phyloP scores from a whole-genome alignment of 2,113 vertebrate species.

The Clarias macrocephalus region DNA sequence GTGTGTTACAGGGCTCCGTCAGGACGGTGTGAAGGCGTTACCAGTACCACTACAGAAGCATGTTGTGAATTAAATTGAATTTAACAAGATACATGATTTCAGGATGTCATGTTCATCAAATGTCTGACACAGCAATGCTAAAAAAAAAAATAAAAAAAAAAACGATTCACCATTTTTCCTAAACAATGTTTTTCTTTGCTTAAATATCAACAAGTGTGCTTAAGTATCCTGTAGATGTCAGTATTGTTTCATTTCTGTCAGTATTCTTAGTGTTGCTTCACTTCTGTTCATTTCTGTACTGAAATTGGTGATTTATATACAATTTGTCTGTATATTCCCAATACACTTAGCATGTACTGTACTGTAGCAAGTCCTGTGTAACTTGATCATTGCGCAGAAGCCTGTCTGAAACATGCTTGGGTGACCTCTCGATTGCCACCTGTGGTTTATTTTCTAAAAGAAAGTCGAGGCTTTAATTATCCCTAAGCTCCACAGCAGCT shows the following conservation, averaged over 20 bases:
- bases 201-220: not conserved
- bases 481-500: slow-evolving; percentile 8
- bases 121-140: not conserved
- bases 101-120: not conserved
- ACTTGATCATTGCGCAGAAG: not conserved
- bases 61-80: not conserved
- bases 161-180: not conserved
- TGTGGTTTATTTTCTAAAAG: slow-evolving; percentile 34
- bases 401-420: slow-evolving; percentile 1
- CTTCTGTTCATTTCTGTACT: not conserved
- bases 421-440: not conserved
- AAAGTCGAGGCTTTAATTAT: slow-evolving; percentile 20
- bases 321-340: not conserved
- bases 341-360: not conserved
- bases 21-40: not conserved
- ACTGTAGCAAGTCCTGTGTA: not conserved
- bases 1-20: not conserved
- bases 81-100: not conserved
- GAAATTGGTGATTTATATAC: not conserved
- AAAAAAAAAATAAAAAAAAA: not conserved
- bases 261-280: too few species aligned
- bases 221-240: slow-evolving; percentile 34
- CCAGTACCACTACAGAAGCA: not conserved
- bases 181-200: not conserved
- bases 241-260: slow-evolving; percentile 8